Evolutionary conservation across 2,113 vertebrate species (phyloP), one percentile per base, ranked within the genome.

Genomic region (Parotia lawesii): DNA sequence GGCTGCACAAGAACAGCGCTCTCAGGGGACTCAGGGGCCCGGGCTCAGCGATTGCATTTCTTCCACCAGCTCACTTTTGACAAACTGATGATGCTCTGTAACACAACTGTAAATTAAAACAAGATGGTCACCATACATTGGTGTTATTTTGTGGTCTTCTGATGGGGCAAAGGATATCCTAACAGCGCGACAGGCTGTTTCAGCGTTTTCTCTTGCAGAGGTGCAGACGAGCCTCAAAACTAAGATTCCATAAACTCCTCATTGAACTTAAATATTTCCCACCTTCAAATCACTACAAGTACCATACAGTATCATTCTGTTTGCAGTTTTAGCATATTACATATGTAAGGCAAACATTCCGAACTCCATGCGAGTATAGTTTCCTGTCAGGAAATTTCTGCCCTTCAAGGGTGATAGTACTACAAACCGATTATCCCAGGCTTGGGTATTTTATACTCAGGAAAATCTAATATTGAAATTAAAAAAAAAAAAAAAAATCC

Each of bases 401-500:
- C 38, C 2, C 1, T 85, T 89, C 33, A 65, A 29, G 23, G 21
- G 18, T 48, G 25, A 29, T 12, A 87, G 28, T 65, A 54, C 18
- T 31, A 61, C 56, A 92, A 48, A 31, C 50, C 51, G 83, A 74
- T 66, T 25, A 88, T 31, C 51, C 51, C 47, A 85, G 42, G 12
- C 23, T 82, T 17, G 29, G 58, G 10, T 70, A 54, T 33, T 50
- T 83, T 27, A 65, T 38, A 58, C 18, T 66, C 15, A 5, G 23
- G 24, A 87, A 90, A 85, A 91, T 83, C 45, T 47, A 83, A 77
- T 50, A 50, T 45, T 58, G 35, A 85, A 87, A 47, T 35, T 42
- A n/a, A 92, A 48, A 75, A 61, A 27, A 4, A 75, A 61, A 27
- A 4, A 25, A 48, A 28, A 5, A 24, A 12, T n/a, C 76, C 22